phyloP scores from a whole-genome alignment of 2,113 vertebrate genomes.

The Stegastes partitus region DNA sequence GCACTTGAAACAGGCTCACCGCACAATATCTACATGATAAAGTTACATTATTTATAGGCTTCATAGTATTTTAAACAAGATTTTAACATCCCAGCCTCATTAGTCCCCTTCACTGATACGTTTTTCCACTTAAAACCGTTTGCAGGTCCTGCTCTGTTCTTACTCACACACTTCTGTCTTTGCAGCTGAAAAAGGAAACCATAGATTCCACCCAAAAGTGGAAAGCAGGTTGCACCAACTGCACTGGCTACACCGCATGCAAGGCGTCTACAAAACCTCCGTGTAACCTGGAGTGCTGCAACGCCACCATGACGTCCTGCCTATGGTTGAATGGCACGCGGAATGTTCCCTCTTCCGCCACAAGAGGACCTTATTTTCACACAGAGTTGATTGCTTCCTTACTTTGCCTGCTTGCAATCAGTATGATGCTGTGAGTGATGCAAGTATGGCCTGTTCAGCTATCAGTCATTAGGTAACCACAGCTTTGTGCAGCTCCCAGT shows the following conservation, averaged over 20 bases:
- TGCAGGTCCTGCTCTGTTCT: background rate
- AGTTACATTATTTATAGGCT: background rate
- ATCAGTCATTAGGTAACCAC: conserved; percentile 3
- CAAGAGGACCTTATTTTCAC: conserved; percentile 36
- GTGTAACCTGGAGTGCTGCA: conserved; percentile 88
- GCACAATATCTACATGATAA: too few relatives aligned
- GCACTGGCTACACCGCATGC: conserved; percentile 72
- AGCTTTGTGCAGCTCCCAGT: conserved; percentile 14
- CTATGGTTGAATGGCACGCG: conserved; percentile 84
- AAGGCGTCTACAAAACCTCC: background rate
- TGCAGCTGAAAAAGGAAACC: conserved; percentile 83
- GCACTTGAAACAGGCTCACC: background rate
- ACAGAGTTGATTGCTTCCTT: conserved; percentile 48
- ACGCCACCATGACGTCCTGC: conserved; percentile 77
- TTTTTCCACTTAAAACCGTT: background rate
- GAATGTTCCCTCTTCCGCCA: conserved; percentile 72
- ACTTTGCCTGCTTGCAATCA: conserved; percentile 55
- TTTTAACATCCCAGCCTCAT: background rate
- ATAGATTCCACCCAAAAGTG: conserved; percentile 47
- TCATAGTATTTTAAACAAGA: background rate
- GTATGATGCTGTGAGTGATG: conserved; percentile 43
- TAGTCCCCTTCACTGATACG: too few relatives aligned
- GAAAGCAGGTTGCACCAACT: conserved; percentile 82
- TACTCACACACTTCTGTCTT: conserved; percentile 15
- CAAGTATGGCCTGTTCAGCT: background rate